Percentiles rank a stretch among this genome's conserved stretches.
Conservation (phyloP, 2,797 vertebrate species). For the Tiaroga cobitis region DNA sequence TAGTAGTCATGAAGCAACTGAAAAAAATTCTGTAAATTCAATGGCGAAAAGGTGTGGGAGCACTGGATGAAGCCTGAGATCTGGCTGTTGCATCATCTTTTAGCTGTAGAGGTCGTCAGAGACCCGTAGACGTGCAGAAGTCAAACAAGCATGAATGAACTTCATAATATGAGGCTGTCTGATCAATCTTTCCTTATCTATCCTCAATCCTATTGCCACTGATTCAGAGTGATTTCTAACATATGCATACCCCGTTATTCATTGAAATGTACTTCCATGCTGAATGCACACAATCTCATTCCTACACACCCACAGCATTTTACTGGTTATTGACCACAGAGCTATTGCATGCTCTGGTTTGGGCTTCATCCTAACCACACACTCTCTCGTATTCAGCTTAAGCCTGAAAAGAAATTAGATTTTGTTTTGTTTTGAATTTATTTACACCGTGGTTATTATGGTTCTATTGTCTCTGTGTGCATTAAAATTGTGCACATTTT, state of each 20-base stretch:
- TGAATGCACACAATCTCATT: slow-evolving; percentile 13
- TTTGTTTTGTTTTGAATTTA: neutral
- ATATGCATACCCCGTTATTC: neutral
- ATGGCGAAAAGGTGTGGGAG: neutral
- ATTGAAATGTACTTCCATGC: neutral
- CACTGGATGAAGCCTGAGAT: neutral
- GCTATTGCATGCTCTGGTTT: slow-evolving; percentile 3
- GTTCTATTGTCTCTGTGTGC: neutral
- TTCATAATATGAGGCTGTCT: neutral
- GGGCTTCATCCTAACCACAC: slow-evolving; percentile 10
- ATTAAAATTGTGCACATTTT: neutral
- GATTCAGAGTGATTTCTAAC: slow-evolving; percentile 17
- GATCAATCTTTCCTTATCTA: neutral
- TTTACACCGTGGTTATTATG: neutral
- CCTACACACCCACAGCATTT: slow-evolving; percentile 17
- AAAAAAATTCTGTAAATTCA: neutral
- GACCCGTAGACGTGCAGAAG: neutral
- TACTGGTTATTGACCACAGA: slow-evolving; percentile 30
- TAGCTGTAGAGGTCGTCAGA: slow-evolving; percentile 35
- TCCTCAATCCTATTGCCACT: neutral
- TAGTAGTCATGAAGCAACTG: neutral
- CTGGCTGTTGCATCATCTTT: neutral
- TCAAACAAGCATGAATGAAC: neutral
- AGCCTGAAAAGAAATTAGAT: slow-evolving; percentile 2
- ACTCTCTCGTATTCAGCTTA: slow-evolving; percentile 15